phyloP scores from a whole-genome alignment of 2,888 invertebrate genomes.

The Phyto melanocephala region DNA sequence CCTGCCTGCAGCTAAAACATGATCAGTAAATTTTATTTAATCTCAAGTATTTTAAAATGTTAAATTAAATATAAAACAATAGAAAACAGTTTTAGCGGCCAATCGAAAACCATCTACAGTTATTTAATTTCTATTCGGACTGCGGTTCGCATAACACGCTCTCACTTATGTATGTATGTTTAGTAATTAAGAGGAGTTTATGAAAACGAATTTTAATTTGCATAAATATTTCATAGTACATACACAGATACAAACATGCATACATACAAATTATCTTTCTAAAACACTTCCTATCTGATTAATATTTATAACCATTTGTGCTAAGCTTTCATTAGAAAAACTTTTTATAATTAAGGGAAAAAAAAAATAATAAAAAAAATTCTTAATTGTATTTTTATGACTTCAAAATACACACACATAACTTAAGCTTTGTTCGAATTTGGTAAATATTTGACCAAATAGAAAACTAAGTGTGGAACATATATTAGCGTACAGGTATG shows the following conservation, averaged over 20 bases:
- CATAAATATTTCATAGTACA: not conserved
- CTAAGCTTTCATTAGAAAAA: conserved; percentile 1
- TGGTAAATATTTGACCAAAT: too few species aligned
- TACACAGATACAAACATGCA: too few species aligned
- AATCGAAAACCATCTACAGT: not conserved
- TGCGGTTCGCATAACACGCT: not conserved
- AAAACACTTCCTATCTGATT: not conserved
- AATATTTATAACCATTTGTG: not conserved
- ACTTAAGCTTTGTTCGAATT: too few species aligned
- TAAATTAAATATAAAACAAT: not conserved
- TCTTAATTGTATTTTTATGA: not conserved
- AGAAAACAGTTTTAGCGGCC: not conserved
- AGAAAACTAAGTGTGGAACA: too few species aligned
- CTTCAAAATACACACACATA: not conserved
- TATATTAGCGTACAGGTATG: too few species aligned
- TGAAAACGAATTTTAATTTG: not conserved
- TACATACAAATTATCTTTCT: not conserved
- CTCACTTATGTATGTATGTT: not conserved
- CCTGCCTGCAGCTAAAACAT: conserved; percentile 38
- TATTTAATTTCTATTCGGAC: not conserved
- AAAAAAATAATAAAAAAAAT: not conserved
- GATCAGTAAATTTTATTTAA: not conserved
- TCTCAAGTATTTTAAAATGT: too few species aligned
- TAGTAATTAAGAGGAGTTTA: not conserved
- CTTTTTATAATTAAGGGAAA: not conserved